Evolutionary conservation across 2,797 vertebrate species (phyloP).

Genomic region (Coccyzus lansbergi): DNA sequence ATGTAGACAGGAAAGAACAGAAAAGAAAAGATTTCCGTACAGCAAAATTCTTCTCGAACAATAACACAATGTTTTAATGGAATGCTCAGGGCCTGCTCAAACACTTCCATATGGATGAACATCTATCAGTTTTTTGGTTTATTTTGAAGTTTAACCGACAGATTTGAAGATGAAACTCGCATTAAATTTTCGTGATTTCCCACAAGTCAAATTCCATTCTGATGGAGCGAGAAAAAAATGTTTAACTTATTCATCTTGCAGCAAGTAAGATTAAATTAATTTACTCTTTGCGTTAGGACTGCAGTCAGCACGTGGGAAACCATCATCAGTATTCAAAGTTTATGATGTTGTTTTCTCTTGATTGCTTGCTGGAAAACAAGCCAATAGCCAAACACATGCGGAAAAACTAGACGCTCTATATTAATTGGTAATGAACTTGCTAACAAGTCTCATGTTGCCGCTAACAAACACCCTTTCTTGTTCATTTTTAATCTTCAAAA

Average conservation of each 20-base stretch:
- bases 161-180: neutral
- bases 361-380: slow-evolving; percentile 1
- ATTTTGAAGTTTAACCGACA: neutral
- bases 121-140: slow-evolving; percentile 52
- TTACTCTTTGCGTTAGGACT: neutral
- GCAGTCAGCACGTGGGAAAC: neutral
- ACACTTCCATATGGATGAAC: neutral
- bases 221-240: neutral
- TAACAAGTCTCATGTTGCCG: neutral
- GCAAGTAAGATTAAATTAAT: neutral
- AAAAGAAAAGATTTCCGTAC: slow-evolving; percentile 74
- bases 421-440: slow-evolving; percentile 3
- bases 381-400: neutral
- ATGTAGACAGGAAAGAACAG: slow-evolving; percentile 78
- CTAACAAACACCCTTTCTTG: neutral
- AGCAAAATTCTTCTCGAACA: slow-evolving; percentile 71
- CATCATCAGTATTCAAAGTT: neutral
- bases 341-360: neutral
- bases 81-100: slow-evolving; percentile 56
- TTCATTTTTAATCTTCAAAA: slow-evolving; percentile 51
- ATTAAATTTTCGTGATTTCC: neutral
- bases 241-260: neutral
- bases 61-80: slow-evolving; percentile 65
- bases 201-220: neutral
- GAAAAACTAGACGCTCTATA: neutral